Percentiles rank a stretch among this genome's conserved stretches.
Conservation (phyloP, 1,140 invertebrate genomes). For the Pseudachorutes palmiensis region DNA sequence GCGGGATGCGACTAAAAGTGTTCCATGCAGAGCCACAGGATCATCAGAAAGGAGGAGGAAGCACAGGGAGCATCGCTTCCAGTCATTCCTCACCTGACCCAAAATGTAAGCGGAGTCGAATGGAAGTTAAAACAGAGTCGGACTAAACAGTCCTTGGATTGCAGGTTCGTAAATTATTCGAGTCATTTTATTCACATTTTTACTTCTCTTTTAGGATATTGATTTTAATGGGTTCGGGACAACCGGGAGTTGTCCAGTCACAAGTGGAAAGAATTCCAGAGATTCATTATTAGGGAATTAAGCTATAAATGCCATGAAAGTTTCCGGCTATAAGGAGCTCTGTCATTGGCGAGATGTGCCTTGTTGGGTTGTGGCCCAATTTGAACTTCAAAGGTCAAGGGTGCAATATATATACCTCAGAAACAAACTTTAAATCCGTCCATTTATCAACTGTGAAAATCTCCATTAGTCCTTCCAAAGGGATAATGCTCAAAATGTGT, state of each 20-base stretch:
- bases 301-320: too few relatives aligned
- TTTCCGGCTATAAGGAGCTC: too few relatives aligned
- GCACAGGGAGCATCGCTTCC: background rate
- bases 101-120: constrained; percentile 38
- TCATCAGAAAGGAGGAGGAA: constrained; percentile 18
- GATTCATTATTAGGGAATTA: too few relatives aligned
- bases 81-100: constrained; percentile 22
- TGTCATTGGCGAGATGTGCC: too few relatives aligned
- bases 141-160: constrained; percentile 11
- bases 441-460: background rate
- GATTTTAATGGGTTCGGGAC: background rate
- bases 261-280: too few relatives aligned
- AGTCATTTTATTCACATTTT: background rate
- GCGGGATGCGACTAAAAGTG: constrained; percentile 73
- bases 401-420: background rate
- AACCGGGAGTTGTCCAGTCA: too few relatives aligned
- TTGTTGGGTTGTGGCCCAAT: too few relatives aligned
- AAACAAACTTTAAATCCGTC: background rate
- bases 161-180: background rate
- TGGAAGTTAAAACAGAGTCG: constrained; percentile 18
- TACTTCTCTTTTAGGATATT: constrained; percentile 3
- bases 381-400: background rate
- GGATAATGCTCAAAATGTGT: background rate
- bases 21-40: constrained; percentile 75
- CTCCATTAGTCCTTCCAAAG: background rate